Base-by-base conservation (phyloP, 2,113 vertebrate species). In the Trochalopteron elliotii region DNA sequence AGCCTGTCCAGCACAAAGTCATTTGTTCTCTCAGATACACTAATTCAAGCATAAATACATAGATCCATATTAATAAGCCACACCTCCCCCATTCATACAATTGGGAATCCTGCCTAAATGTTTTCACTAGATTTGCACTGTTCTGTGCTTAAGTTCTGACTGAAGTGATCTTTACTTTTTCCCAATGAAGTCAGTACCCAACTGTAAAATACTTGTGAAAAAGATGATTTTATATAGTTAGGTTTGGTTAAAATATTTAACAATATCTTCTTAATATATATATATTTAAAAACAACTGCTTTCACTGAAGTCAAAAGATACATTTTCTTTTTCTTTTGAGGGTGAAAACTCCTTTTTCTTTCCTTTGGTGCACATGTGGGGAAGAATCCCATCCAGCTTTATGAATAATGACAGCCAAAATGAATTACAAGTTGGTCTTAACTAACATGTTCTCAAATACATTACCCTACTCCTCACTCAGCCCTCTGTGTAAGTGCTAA, bases 31-130 rank as follows among this genome's bases (percentile, higher is more conserved):
- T 93, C 88, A 90, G 74, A 94, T 82, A 87, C 72, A 94, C 88
- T 95, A 97, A 95, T 96, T 93, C 86, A 90, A 93, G 86, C 88
- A 95, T 86, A 95, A 93, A 94, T 95, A 95, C 90, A 93, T 37
- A 93, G 76, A 82, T 90, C 60, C 83, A 84, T 83, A 64, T 76
- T 71, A 95, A 94, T 81, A 94, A 93, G 71, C 60, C 85, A 90
- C 60, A 90, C 27, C 22, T 95, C 86, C 63, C 49, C 63, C 63
- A 47, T 86, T 88, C 83, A 77, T 14, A 56, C 3, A 71, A 44
- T 49, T 19, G 27, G 30, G 8, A 28, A 75, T 64, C 35, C 69
- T 81, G 37, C 49, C 52, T 71, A 47, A 82, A 68, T n/a, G 4
- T 60, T 70, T 72, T 65, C 33, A 37, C 37, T 79, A 44, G 27